Conservation (phyloP, 2,113 vertebrate genomes). For the Rhynchomys soricoides region DNA sequence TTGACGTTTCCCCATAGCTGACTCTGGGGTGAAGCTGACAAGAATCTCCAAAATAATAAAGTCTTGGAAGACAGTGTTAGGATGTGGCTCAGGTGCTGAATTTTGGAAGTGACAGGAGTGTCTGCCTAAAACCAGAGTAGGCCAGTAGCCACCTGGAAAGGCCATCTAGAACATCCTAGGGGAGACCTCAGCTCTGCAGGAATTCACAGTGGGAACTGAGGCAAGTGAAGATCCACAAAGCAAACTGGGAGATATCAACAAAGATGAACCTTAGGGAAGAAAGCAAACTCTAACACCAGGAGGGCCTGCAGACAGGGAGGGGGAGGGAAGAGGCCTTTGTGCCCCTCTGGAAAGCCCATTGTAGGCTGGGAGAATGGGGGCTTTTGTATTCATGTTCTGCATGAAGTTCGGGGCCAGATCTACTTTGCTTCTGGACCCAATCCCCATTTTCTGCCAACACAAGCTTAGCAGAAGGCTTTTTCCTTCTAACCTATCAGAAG, state of each 20-base stretch:
- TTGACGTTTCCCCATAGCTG: background rate
- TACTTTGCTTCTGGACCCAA: background rate
- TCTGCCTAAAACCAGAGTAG: background rate
- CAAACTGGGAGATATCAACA: background rate
- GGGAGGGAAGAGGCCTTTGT: conserved; percentile 9
- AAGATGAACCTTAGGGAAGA: background rate
- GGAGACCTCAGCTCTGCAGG: background rate
- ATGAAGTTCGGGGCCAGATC: background rate
- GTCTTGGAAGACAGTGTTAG: background rate
- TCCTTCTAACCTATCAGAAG: background rate
- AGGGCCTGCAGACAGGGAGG: background rate
- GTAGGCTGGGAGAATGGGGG: conserved; percentile 24
- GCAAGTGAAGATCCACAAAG: background rate
- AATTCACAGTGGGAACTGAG: background rate
- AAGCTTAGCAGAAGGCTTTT: background rate
- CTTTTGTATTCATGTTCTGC: background rate
- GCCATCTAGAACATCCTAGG: fast-evolving
- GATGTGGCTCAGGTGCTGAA: fast-evolving
- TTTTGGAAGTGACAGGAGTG: background rate
- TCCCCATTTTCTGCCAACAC: background rate
- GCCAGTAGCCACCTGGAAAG: background rate
- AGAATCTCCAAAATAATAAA: background rate
- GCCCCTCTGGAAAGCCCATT: background rate
- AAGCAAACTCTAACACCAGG: background rate
- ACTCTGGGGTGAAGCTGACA: background rate